Percentiles rank a stretch among this genome's conserved stretches.
phyloP scores from a whole-genome alignment of 2,797 vertebrate genomes.

The Gastrophryne carolinensis region DNA sequence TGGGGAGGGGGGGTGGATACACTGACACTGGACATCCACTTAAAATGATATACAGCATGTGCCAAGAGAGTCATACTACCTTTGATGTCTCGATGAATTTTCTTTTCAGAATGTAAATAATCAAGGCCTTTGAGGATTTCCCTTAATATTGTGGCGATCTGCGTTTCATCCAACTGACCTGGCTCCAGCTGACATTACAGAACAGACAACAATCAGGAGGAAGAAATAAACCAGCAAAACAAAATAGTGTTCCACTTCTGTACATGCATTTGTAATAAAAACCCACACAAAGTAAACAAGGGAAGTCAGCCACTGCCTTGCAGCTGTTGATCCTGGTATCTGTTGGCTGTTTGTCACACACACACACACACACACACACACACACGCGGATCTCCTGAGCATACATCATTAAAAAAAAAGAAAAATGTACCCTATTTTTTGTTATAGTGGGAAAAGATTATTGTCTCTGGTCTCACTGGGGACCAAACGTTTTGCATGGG shows the following conservation, averaged over 20 bases:
- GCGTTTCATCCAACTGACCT: conserved; percentile 88
- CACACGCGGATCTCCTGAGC: too few relatives aligned
- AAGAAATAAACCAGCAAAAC: not conserved
- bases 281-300: too few relatives aligned
- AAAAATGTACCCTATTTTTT: too few relatives aligned
- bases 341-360: too few relatives aligned
- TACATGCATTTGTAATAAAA: not conserved
- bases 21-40: not conserved
- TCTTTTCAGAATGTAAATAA: conserved; percentile 97
- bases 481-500: too few relatives aligned
- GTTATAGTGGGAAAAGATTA: too few relatives aligned
- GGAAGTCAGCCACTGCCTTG: too few relatives aligned
- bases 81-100: conserved; percentile 99
- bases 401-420: too few relatives aligned
- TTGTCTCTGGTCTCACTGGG: too few relatives aligned
- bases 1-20: not conserved
- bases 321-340: too few relatives aligned
- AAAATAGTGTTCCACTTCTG: not conserved
- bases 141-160: conserved; percentile 94
- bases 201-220: not conserved
- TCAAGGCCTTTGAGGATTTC: conserved; percentile 97
- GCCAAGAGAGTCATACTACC: conserved; percentile 65
- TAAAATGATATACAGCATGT: not conserved
- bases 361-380: too few relatives aligned
- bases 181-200: conserved; percentile 81